These are phyloP conservation scores for Diabrotica undecimpunctata DNA, from an alignment of 1,140 invertebrate genomes.

Conservation along the genomic window DNA sequence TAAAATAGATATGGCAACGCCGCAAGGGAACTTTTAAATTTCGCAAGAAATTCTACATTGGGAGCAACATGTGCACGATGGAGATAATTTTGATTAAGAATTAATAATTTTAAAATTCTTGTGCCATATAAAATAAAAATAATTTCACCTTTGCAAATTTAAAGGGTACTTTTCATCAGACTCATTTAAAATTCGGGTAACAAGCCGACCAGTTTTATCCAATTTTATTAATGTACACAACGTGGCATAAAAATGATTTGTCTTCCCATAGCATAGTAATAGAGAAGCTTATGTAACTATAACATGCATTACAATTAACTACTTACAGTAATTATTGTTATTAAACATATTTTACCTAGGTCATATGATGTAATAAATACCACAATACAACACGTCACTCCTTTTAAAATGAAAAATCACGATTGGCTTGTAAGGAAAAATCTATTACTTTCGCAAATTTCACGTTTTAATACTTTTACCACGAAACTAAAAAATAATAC, in stretches of 20 bases:
- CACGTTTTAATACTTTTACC: neutral
- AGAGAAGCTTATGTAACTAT: slow-evolving; percentile 15
- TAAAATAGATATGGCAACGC: neutral
- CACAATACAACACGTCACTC: slow-evolving; percentile 12
- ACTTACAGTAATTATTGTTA: slow-evolving; percentile 18
- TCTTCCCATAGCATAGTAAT: slow-evolving; percentile 4
- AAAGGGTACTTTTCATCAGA: too few relatives aligned
- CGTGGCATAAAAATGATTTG: slow-evolving; percentile 30
- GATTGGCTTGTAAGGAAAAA: neutral
- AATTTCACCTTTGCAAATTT: too few relatives aligned
- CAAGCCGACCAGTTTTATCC: too few relatives aligned
- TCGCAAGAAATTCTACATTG: neutral
- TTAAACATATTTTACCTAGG: slow-evolving; percentile 12
- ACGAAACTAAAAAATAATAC: neutral
- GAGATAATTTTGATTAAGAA: neutral
- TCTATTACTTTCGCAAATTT: neutral
- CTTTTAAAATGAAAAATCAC: neutral
- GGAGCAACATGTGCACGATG: neutral
- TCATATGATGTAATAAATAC: slow-evolving; percentile 20
- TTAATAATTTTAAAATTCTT: neutral
- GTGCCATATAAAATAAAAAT: too few relatives aligned
- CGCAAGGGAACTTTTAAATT: neutral
- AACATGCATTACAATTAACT: slow-evolving; percentile 4
- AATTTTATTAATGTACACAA: slow-evolving; percentile 1
- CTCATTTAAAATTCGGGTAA: too few relatives aligned